phyloP scores from a whole-genome alignment of 2,888 invertebrate species.

The Cyclophora punctaria region DNA sequence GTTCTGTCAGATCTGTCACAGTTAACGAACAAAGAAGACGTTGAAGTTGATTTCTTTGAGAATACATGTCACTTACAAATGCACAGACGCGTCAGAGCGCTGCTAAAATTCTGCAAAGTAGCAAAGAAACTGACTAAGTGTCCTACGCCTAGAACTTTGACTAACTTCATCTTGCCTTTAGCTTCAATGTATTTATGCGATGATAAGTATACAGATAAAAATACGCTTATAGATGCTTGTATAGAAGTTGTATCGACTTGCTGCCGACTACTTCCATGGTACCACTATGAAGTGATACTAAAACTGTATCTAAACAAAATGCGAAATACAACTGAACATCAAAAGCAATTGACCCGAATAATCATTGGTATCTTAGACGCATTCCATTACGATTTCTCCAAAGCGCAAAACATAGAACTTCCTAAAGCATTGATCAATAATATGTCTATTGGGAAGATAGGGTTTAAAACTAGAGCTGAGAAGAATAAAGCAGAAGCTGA shows the following conservation, averaged over 20 bases:
- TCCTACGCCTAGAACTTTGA: slow-evolving; percentile 81
- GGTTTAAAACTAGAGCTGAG: slow-evolving; percentile 24
- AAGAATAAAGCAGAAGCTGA: slow-evolving; percentile 12
- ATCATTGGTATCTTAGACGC: slow-evolving; percentile 88
- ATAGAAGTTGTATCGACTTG: slow-evolving; percentile 87
- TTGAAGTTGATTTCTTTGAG: slow-evolving; percentile 95
- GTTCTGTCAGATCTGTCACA: slow-evolving; percentile 81
- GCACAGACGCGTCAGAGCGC: slow-evolving; percentile 88
- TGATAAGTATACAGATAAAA: slow-evolving; percentile 84
- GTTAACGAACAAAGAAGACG: slow-evolving; percentile 80
- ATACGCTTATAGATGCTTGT: slow-evolving; percentile 88
- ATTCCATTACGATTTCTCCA: slow-evolving; percentile 92
- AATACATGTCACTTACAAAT: slow-evolving; percentile 92
- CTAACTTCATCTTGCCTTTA: slow-evolving; percentile 90
- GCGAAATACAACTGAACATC: slow-evolving; percentile 81
- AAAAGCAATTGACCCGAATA: slow-evolving; percentile 87
- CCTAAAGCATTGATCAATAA: slow-evolving; percentile 48
- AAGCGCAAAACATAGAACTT: slow-evolving; percentile 59
- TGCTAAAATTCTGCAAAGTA: slow-evolving; percentile 82
- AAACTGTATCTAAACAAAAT: slow-evolving; percentile 87
- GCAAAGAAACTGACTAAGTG: slow-evolving; percentile 76
- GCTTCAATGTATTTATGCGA: slow-evolving; percentile 86
- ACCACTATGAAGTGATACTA: slow-evolving; percentile 88
- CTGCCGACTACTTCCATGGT: slow-evolving; percentile 89
- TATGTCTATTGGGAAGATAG: slow-evolving; percentile 27